Evolutionary conservation across 1,140 invertebrate species (phyloP).

Genomic region (Thaumatotibia leucotreta): DNA sequence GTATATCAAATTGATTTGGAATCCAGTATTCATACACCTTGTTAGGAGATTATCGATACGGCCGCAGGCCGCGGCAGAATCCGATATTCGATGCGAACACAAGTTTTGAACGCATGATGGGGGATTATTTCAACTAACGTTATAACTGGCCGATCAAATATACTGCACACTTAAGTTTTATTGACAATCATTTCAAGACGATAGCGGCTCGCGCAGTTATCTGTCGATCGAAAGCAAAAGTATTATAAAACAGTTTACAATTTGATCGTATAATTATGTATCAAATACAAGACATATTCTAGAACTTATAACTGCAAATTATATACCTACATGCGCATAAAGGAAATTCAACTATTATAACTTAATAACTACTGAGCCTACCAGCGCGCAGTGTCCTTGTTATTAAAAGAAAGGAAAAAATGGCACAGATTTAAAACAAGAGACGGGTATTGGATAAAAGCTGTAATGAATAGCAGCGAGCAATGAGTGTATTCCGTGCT

Average conservation of each 20-base stretch:
- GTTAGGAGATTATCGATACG: constrained; percentile 33
- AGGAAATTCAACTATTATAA: constrained; percentile 65
- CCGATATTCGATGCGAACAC: background rate
- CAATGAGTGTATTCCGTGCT: constrained; percentile 60
- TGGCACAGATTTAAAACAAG: constrained; percentile 54
- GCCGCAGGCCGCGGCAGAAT: background rate
- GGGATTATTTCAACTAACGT: background rate
- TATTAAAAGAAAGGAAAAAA: constrained; percentile 40
- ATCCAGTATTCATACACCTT: constrained; percentile 48
- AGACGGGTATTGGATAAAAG: constrained; percentile 51
- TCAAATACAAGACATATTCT: too few relatives aligned
- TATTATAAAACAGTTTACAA: background rate
- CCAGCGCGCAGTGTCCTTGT: constrained; percentile 47
- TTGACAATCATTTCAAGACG: background rate
- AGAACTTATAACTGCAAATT: constrained; percentile 42
- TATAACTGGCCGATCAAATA: constrained; percentile 1
- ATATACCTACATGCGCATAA: constrained; percentile 43
- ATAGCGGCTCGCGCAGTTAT: background rate
- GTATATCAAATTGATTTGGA: constrained; percentile 54
- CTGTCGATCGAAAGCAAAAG: background rate
- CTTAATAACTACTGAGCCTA: too few relatives aligned
- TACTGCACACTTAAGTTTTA: constrained; percentile 4
- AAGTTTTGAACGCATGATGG: background rate
- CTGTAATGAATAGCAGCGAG: constrained; percentile 55
- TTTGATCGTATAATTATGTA: too few relatives aligned